Conservation (phyloP, 2,113 vertebrate genomes). For the Gorsachius goisagi region DNA sequence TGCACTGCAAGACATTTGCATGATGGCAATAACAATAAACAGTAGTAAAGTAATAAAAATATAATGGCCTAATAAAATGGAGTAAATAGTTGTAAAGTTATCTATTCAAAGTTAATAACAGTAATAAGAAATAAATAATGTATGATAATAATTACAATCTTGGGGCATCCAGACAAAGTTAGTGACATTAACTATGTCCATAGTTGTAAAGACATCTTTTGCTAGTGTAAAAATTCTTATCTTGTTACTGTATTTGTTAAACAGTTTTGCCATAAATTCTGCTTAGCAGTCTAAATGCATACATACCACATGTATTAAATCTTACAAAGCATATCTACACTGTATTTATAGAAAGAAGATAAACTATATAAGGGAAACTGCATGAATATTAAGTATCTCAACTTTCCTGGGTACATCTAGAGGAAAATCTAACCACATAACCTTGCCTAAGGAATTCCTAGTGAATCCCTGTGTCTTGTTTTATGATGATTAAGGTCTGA, state of each 20-base stretch:
- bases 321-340: background rate
- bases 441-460: background rate
- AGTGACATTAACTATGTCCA: background rate
- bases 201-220: background rate
- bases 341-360: background rate
- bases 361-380: background rate
- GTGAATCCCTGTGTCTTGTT: background rate
- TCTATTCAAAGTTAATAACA: background rate
- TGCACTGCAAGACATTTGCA: background rate
- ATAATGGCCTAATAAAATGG: background rate
- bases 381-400: background rate
- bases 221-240: background rate
- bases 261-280: background rate
- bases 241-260: background rate
- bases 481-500: background rate
- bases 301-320: background rate
- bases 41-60: constrained; percentile 8
- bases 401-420: background rate
- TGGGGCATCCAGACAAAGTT: background rate
- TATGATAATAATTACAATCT: background rate
- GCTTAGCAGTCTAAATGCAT: background rate
- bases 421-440: background rate
- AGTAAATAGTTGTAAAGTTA: constrained; percentile 12
- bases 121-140: constrained; percentile 17
- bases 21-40: background rate